Base-by-base conservation (phyloP, 2,797 vertebrate species). In the Malacoctenus gilli region DNA sequence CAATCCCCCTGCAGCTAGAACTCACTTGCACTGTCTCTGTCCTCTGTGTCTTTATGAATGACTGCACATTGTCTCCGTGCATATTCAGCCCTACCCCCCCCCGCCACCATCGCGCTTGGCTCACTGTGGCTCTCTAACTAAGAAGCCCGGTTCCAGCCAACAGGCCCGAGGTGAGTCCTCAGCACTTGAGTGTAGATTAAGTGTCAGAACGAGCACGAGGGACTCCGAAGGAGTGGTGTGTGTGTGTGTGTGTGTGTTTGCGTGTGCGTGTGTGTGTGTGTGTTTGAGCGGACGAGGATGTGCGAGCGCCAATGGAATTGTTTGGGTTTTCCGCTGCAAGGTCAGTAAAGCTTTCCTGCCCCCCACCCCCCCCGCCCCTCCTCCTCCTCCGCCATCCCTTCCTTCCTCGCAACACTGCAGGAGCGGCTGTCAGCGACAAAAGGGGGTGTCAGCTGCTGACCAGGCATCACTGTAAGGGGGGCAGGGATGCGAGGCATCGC, bases 281-380 rank as follows among this genome's bases (percentile, higher is more conserved):
- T 50, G 42, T 54, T 1, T 15, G 47, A 66, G 66, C 56, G 41
- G 25, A 36, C 4, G 12, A 58, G 66, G 40, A 70, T 49, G 70
- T 23, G 64, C 63, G 49, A 19, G 41, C 16, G 40, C 54, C 12
- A 49, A 56, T 81, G 55, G 41, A 58, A 51, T 48, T 66, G 62
- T 63, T 72, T 21, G 48, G 41, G 30, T 56, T 78, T 75, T 83
- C 46, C 87, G 82, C 83, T 80, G 78, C 87, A 88, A 88, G 80
- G 84, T 87, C 87, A 85, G 25, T 30, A 16, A 38, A 44, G 39
- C 21, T 7, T 50, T 19, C 2, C 21, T 18, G 32, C 23, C 3
- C 19, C n/a, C n/a, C n/a, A n/a, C n/a, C n/a, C n/a, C n/a, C n/a
- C n/a, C n/a, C n/a, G n/a, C n/a, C n/a, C n/a, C n/a, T n/a, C n/a